Conservation (phyloP, 2,113 vertebrate species). For the Lynx canadensis region DNA sequence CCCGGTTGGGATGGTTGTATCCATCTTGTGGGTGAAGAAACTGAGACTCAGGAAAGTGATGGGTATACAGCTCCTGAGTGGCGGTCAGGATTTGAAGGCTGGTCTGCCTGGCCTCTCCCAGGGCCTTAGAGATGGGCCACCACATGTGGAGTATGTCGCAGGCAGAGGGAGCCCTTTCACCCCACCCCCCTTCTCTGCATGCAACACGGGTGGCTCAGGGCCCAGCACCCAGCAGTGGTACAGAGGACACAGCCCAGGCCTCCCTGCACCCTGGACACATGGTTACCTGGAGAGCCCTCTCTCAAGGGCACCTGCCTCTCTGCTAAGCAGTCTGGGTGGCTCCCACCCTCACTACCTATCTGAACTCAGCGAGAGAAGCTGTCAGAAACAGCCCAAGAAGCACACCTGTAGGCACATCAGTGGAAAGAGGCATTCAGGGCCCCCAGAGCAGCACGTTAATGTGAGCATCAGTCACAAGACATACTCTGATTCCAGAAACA, state of each 20-base stretch:
- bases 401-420: neutral
- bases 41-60: neutral
- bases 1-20: neutral
- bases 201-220: neutral
- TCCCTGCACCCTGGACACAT: neutral
- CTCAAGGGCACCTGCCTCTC: neutral
- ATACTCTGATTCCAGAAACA: neutral
- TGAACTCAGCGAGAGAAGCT: neutral
- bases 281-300: neutral
- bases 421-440: too few species aligned
- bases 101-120: neutral
- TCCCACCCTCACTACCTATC: neutral
- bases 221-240: neutral
- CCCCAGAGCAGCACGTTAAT: neutral
- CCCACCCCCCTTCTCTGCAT: neutral
- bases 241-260: neutral
- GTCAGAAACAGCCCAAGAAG: neutral
- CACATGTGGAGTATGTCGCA: fast-evolving
- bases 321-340: neutral
- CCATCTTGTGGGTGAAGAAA: neutral
- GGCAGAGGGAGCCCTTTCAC: neutral
- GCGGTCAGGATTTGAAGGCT: too few species aligned
- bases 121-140: neutral
- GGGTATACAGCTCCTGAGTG: neutral
- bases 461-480: fast-evolving